Conservation (phyloP, 2,113 vertebrate species). For the Oreochromis niloticus region DNA sequence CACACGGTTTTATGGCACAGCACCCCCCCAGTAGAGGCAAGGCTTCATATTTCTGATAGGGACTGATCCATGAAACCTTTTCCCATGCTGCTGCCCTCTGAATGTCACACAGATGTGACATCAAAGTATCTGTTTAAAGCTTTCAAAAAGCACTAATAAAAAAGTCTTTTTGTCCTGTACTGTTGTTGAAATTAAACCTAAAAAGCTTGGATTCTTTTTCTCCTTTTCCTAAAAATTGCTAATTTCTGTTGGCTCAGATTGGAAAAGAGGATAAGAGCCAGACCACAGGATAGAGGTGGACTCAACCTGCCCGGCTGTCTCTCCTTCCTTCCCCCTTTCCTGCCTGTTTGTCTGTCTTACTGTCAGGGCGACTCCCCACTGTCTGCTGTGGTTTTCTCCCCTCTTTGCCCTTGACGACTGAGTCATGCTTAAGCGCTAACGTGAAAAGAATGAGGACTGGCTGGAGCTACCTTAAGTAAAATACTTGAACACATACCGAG, state of each 20-base stretch:
- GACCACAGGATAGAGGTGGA: constrained; percentile 33
- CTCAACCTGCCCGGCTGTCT: constrained; percentile 13
- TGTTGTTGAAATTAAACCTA: background rate
- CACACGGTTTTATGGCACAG: constrained; percentile 17
- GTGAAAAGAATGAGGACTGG: constrained; percentile 12
- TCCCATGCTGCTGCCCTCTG: background rate
- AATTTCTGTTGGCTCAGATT: background rate
- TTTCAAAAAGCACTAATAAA: background rate
- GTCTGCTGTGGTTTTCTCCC: constrained; percentile 43
- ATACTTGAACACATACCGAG: background rate
- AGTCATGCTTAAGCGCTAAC: constrained; percentile 14
- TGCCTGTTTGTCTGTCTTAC: constrained; percentile 15
- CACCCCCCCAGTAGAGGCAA: background rate
- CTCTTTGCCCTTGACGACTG: constrained; percentile 1
- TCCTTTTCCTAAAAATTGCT: background rate
- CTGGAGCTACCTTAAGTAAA: constrained; percentile 2
- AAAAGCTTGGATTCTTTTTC: background rate
- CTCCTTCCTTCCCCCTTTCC: background rate
- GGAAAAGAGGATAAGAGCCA: background rate
- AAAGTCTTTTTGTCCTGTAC: background rate
- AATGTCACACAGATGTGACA: constrained; percentile 30
- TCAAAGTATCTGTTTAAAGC: background rate
- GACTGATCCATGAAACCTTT: background rate
- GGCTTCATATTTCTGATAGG: background rate
- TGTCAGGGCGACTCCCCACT: constrained; percentile 43